These are phyloP conservation scores for Mustela nigripes DNA, from an alignment of 2,113 vertebrate genomes.

Conservation along the genomic window DNA sequence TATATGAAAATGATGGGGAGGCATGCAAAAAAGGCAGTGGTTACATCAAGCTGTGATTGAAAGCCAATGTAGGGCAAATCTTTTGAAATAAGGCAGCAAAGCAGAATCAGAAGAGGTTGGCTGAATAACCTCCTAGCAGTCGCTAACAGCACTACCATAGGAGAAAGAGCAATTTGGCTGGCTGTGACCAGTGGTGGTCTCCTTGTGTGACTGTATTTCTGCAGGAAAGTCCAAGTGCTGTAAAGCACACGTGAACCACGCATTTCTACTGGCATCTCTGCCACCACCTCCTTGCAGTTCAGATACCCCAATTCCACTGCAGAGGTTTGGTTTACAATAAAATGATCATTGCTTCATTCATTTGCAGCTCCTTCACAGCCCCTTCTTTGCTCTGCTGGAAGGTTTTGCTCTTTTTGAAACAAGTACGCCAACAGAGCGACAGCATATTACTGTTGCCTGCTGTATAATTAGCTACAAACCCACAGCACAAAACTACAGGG, in stretches of 20 bases:
- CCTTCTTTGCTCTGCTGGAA: constrained; percentile 84
- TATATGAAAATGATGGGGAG: constrained; percentile 42
- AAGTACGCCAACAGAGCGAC: constrained; percentile 82
- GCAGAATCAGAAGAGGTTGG: constrained; percentile 85
- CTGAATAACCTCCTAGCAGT: constrained; percentile 86
- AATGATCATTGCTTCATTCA: constrained; percentile 86
- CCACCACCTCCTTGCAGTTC: constrained; percentile 77
- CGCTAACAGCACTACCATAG: constrained; percentile 83
- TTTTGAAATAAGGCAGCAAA: constrained; percentile 87
- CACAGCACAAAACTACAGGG: constrained; percentile 84
- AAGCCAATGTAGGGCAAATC: constrained; percentile 80
- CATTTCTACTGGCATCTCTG: constrained; percentile 81
- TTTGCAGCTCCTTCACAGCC: constrained; percentile 83
- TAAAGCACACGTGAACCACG: constrained; percentile 84
- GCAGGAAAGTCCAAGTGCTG: constrained; percentile 82
- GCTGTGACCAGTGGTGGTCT: constrained; percentile 85
- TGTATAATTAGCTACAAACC: constrained; percentile 88
- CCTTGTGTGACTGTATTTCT: constrained; percentile 81
- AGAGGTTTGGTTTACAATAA: constrained; percentile 86
- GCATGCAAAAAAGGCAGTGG: constrained; percentile 79
- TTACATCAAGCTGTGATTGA: constrained; percentile 82
- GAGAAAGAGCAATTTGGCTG: constrained; percentile 85
- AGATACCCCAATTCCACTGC: constrained; percentile 82
- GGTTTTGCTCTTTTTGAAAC: constrained; percentile 83
- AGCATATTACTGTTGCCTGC: constrained; percentile 83